phyloP scores from a whole-genome alignment of 2,888 invertebrate species.

The Callimorpha dominula region DNA sequence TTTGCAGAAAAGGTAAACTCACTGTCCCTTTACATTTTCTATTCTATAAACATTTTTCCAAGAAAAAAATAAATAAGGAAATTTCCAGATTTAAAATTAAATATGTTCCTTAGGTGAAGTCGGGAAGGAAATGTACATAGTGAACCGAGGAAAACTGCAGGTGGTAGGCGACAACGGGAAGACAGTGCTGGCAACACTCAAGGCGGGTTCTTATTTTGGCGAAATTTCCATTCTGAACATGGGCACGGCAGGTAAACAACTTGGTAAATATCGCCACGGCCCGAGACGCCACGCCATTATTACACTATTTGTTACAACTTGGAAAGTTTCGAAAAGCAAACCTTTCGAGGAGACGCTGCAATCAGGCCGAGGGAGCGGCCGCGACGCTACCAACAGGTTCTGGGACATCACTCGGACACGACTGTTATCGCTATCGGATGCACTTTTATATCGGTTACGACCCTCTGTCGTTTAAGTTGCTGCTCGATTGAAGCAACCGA shows the following conservation, averaged over 20 bases:
- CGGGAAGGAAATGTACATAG: constrained; percentile 99
- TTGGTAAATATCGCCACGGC: constrained; percentile 94
- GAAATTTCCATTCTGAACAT: constrained; percentile 99
- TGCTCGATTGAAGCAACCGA: constrained; percentile 47
- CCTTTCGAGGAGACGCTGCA: constrained; percentile 86
- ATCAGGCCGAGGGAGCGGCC: constrained; percentile 86
- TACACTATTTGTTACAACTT: constrained; percentile 77
- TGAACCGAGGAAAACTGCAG: constrained; percentile 97
- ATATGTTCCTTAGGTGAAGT: constrained; percentile 93
- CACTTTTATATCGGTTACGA: constrained; percentile 15
- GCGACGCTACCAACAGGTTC: constrained; percentile 81
- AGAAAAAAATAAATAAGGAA: constrained; percentile 13
- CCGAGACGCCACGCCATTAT: constrained; percentile 87
- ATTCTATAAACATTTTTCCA: constrained; percentile 9
- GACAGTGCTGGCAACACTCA: constrained; percentile 98
- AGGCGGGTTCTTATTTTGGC: constrained; percentile 99
- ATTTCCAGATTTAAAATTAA: constrained; percentile 6
- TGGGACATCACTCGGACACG: constrained; percentile 77
- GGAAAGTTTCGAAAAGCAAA: constrained; percentile 83
- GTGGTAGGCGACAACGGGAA: constrained; percentile 98
- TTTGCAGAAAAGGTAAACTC: constrained; percentile 97
- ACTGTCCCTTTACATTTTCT: constrained; percentile 17
- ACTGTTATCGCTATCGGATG: constrained; percentile 62
- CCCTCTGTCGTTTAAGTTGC: constrained; percentile 17
- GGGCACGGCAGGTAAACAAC: constrained; percentile 99